These are phyloP conservation scores for Crocuta crocuta DNA, from an alignment of 2,113 vertebrate species.

Conservation along the genomic window DNA sequence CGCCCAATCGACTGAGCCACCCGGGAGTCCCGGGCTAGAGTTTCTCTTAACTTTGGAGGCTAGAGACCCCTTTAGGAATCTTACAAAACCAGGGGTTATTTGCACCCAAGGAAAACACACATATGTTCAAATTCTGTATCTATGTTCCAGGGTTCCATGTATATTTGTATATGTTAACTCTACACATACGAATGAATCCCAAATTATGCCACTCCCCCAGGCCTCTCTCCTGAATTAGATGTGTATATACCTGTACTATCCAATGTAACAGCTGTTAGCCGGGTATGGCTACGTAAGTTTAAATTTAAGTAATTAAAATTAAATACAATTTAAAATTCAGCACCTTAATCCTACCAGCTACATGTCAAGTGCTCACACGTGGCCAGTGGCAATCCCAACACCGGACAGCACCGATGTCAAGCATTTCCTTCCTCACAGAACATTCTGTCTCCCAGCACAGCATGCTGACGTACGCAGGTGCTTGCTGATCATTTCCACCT, in stretches of 20 bases:
- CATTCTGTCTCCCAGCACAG: background rate
- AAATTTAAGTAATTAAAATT: background rate
- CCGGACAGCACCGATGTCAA: too few species aligned
- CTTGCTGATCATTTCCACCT: background rate
- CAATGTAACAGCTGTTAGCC: too few species aligned
- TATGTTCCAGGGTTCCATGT: background rate
- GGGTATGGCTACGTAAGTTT: background rate
- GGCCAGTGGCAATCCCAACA: background rate
- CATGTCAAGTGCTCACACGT: background rate
- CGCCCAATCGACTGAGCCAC: too few species aligned
- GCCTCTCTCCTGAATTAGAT: background rate
- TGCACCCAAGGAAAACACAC: background rate
- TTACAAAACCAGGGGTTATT: background rate
- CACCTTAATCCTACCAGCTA: background rate
- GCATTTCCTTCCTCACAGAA: background rate
- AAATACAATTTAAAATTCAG: background rate
- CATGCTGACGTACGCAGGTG: background rate
- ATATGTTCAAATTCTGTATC: background rate
- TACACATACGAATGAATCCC: background rate
- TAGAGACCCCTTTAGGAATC: background rate
- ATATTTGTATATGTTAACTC: background rate
- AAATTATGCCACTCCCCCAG: background rate
- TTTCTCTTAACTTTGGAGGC: background rate
- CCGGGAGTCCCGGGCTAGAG: too few species aligned
- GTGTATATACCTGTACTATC: rapidly evolving